Percentiles rank a stretch among this genome's conserved stretches.
Conservation (phyloP, 2,797 vertebrate genomes). For the Esox lucius region DNA sequence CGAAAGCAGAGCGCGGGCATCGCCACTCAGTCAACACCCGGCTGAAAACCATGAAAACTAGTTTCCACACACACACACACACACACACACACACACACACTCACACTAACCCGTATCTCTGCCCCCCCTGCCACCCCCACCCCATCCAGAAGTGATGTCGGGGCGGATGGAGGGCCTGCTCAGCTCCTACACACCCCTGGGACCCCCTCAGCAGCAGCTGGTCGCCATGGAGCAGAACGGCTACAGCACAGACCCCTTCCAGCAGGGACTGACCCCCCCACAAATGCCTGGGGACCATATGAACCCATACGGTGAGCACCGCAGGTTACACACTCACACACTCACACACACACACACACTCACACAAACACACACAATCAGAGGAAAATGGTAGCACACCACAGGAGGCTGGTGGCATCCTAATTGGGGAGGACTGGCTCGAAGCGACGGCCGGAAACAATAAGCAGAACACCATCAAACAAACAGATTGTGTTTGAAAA, state of each 20-base stretch:
- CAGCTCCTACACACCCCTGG: conserved; percentile 84
- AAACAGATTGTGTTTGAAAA: no score
- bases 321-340: not conserved
- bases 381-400: no score
- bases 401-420: no score
- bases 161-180: conserved; percentile 90
- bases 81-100: not conserved
- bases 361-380: not conserved
- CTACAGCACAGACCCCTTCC: conserved; percentile 87
- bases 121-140: not conserved
- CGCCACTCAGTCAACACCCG: no score
- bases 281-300: conserved; percentile 98
- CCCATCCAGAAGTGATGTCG: conserved; percentile 81
- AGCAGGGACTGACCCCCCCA: conserved; percentile 92
- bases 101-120: not conserved
- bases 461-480: no score
- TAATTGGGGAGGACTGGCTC: no score
- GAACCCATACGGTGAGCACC: conserved; percentile 89
- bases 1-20: no score
- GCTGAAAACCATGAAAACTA: no score
- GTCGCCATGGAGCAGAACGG: conserved; percentile 84
- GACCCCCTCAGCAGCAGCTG: conserved; percentile 79
- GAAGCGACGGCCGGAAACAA: no score
- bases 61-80: no score
- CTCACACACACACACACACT: not conserved